phyloP scores from a whole-genome alignment of 2,113 vertebrate genomes.

The Balaenoptera acutorostrata region DNA sequence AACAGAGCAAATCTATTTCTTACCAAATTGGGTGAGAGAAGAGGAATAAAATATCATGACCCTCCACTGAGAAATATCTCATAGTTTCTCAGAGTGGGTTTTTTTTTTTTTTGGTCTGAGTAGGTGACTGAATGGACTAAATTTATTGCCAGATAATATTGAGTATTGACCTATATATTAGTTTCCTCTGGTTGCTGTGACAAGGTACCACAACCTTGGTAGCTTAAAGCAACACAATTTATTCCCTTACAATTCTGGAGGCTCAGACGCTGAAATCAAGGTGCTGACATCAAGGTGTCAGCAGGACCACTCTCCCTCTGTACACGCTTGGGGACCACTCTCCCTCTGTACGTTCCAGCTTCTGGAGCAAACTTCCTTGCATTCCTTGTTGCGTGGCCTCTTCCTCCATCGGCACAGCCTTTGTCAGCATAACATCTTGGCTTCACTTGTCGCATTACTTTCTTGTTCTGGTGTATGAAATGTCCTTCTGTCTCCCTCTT shows the following conservation, averaged over 20 bases:
- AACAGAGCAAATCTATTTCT: neutral
- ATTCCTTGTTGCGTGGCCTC: neutral
- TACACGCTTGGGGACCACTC: neutral
- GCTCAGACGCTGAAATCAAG: neutral
- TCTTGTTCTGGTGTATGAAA: neutral
- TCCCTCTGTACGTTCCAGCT: neutral
- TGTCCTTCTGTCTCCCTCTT: neutral
- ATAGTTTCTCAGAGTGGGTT: neutral
- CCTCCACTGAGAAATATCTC: neutral
- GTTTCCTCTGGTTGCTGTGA: neutral
- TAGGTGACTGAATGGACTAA: neutral
- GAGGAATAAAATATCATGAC: neutral
- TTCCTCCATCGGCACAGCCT: neutral
- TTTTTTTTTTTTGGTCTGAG: neutral
- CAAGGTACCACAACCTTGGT: neutral
- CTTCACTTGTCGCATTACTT: neutral
- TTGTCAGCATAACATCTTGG: neutral
- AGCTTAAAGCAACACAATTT: neutral
- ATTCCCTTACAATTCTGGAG: neutral
- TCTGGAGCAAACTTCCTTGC: neutral
- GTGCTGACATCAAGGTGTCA: neutral
- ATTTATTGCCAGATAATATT: neutral
- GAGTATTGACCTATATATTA: slow-evolving; percentile 1
- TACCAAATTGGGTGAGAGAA: neutral
- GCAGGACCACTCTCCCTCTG: neutral